Evolutionary conservation across 2,888 invertebrate genomes (phyloP).

Genomic region (Coleophora deauratella): DNA sequence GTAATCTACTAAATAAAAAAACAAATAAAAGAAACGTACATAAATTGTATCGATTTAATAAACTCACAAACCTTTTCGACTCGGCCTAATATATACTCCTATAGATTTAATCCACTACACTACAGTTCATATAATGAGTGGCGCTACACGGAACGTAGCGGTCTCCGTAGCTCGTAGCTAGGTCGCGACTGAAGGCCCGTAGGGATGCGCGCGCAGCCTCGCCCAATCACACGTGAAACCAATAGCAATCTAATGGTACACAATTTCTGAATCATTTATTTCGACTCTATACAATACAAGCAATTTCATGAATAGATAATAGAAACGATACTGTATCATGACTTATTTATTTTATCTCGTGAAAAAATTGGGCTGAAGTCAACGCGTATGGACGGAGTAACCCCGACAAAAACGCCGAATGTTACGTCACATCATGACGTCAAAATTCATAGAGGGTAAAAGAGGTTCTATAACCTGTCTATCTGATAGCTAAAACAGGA

Average conservation of each 20-base stretch:
- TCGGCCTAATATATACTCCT: neutral
- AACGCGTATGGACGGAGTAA: too few species aligned
- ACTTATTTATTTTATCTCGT: neutral
- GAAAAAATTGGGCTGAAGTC: neutral
- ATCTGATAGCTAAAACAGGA: too few species aligned
- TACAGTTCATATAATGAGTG: slow-evolving; percentile 17
- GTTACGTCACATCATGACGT: slow-evolving; percentile 2
- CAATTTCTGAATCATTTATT: slow-evolving; percentile 49
- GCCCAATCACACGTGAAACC: slow-evolving; percentile 62
- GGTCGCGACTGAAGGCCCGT: slow-evolving; percentile 47
- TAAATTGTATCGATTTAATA: too few species aligned
- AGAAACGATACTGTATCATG: neutral
- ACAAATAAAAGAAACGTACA: too few species aligned
- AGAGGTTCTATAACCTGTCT: too few species aligned
- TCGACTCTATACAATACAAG: slow-evolving; percentile 33
- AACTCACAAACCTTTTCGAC: too few species aligned
- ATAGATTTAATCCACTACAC: slow-evolving; percentile 37
- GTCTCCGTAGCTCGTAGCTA: slow-evolving; percentile 41
- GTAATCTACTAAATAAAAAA: too few species aligned
- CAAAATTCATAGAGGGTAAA: neutral
- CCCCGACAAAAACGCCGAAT: neutral
- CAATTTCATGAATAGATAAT: slow-evolving; percentile 19
- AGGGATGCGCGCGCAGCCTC: slow-evolving; percentile 57
- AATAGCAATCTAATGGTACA: slow-evolving; percentile 58
- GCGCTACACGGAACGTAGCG: slow-evolving; percentile 58